phyloP scores from a whole-genome alignment of 1,140 invertebrate species.

The Mesaphorura yosii region DNA sequence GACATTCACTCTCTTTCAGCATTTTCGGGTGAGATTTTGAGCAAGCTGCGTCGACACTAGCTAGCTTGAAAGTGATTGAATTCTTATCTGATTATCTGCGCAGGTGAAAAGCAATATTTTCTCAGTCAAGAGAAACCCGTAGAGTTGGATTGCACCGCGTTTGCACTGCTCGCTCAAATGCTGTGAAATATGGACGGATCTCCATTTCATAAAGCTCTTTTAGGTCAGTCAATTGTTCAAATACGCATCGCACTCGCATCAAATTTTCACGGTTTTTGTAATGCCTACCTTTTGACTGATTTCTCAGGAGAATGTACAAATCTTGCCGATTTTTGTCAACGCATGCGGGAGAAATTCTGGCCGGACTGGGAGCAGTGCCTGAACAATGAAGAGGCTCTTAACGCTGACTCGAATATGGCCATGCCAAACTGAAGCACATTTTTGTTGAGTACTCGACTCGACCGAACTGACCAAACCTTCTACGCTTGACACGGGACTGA shows the following conservation, averaged over 20 bases:
- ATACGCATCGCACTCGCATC: background rate
- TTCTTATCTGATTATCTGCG: background rate
- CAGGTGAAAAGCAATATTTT: constrained; percentile 37
- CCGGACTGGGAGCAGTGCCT: constrained; percentile 30
- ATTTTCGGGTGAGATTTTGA: constrained; percentile 11
- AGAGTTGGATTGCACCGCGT: constrained; percentile 40
- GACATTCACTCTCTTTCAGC: constrained; percentile 18
- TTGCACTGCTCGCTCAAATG: constrained; percentile 39
- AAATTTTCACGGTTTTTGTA: background rate
- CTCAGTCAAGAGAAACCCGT: constrained; percentile 34
- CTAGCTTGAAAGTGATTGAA: too few relatives aligned
- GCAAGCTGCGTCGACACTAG: background rate
- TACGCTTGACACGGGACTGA: background rate
- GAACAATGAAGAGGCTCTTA: constrained; percentile 11
- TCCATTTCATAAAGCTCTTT: constrained; percentile 29
- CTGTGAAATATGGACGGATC: constrained; percentile 36
- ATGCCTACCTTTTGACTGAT: background rate
- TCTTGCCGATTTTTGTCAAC: constrained; percentile 32
- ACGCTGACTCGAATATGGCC: too few relatives aligned
- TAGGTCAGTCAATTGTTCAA: too few relatives aligned
- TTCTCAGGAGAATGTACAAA: constrained; percentile 32
- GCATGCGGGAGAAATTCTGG: constrained; percentile 32
- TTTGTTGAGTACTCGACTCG: constrained; percentile 1
- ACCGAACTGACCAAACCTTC: too few relatives aligned
- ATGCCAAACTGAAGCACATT: too few relatives aligned